Conservation (phyloP, 2,888 invertebrate species). For the Endotricha flammealis region DNA sequence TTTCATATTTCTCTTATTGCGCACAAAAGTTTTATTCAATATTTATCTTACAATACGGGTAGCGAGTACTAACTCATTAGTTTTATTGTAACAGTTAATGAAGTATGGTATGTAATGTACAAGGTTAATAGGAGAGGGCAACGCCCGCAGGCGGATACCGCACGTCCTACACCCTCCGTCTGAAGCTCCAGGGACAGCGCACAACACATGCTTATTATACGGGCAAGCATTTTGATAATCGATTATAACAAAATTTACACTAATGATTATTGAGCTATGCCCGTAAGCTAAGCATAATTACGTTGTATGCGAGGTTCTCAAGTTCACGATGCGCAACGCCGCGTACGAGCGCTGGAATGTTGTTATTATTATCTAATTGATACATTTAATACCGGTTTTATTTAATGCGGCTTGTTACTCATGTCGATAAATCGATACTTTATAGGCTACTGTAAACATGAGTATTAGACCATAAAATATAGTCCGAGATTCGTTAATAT, state of each 20-base stretch:
- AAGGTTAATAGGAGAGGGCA: constrained; percentile 54
- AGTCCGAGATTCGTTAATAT: too few species aligned
- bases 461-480: too few species aligned
- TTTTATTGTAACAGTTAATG: constrained; percentile 13
- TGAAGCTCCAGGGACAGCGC: constrained; percentile 22
- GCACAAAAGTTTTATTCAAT: too few species aligned
- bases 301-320: too few species aligned
- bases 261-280: background rate
- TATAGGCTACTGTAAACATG: too few species aligned
- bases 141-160: constrained; percentile 44
- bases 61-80: constrained; percentile 8
- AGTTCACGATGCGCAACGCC: too few species aligned
- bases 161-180: constrained; percentile 40
- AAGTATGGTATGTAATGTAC: constrained; percentile 23
- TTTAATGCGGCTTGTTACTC: too few species aligned
- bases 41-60: background rate
- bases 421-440: too few species aligned
- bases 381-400: background rate
- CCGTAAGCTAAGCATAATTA: too few species aligned
- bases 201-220: constrained; percentile 20
- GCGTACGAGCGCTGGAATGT: too few species aligned
- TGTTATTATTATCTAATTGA: too few species aligned
- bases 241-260: constrained; percentile 1
- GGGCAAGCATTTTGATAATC: constrained; percentile 15
- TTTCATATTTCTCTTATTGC: too few species aligned